A percentile compares a stretch with the other conserved stretches of the same genome.
Evolutionary conservation across 2,888 invertebrate species (phyloP).

Genomic region (Pyrrhia umbra): DNA sequence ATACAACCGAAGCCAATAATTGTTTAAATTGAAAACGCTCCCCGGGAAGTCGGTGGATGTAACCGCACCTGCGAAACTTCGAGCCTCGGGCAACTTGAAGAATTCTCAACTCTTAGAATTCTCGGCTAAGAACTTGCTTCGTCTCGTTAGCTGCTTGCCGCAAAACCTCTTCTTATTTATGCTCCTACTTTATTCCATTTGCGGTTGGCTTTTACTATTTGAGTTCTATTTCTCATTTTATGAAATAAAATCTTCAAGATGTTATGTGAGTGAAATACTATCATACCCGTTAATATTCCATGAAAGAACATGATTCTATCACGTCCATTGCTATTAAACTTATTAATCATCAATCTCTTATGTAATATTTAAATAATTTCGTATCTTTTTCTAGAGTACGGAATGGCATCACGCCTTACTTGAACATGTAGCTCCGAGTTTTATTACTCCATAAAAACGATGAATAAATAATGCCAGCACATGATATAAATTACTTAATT

Average conservation of each 20-base stretch:
- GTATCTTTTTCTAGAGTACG: neutral
- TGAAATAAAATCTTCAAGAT: slow-evolving; percentile 44
- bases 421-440: neutral
- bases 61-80: slow-evolving; percentile 80
- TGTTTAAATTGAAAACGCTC: slow-evolving; percentile 76
- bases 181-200: slow-evolving; percentile 85
- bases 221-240: slow-evolving; percentile 48
- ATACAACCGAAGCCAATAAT: slow-evolving; percentile 68
- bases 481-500: slow-evolving; percentile 41
- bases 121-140: slow-evolving; percentile 78
- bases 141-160: slow-evolving; percentile 85
- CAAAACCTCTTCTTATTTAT: slow-evolving; percentile 88
- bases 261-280: slow-evolving; percentile 33
- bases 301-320: neutral
- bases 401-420: neutral
- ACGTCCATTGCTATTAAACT: neutral
- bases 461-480: slow-evolving; percentile 38
- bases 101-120: slow-evolving; percentile 81
- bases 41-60: slow-evolving; percentile 65
- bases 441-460: slow-evolving; percentile 18
- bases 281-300: slow-evolving; percentile 15
- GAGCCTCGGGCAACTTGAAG: slow-evolving; percentile 70
- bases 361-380: neutral
- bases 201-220: slow-evolving; percentile 66
- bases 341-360: neutral